Conservation (phyloP, 2,113 vertebrate genomes). For the Strix uralensis region DNA sequence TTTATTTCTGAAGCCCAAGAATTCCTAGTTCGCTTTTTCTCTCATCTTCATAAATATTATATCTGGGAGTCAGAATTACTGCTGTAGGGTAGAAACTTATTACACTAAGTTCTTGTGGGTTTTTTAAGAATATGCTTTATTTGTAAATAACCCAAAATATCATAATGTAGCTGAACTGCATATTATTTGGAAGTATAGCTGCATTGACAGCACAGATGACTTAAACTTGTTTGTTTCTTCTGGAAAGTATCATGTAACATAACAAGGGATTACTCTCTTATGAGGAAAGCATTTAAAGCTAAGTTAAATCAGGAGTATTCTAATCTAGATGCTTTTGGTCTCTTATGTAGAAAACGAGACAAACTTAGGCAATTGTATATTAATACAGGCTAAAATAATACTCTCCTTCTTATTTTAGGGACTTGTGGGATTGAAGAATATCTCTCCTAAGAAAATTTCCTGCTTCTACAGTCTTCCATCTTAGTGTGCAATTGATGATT, state of each 20-base stretch:
- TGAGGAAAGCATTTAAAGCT: neutral
- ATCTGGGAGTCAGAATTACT: neutral
- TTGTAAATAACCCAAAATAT: neutral
- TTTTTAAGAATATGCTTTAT: neutral
- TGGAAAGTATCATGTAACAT: neutral
- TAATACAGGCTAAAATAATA: constrained; percentile 31
- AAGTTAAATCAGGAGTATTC: neutral
- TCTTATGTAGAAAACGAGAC: neutral
- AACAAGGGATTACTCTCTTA: neutral
- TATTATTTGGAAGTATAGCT: neutral
- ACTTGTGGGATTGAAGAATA: constrained; percentile 54
- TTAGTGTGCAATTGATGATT: constrained; percentile 18
- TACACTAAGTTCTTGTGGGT: neutral
- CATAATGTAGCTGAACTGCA: neutral
- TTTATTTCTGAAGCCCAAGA: neutral
- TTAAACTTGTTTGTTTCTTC: neutral
- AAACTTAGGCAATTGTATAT: neutral
- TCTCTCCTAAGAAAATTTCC: neutral
- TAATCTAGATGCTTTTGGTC: neutral
- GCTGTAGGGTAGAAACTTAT: neutral
- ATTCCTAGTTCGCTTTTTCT: neutral
- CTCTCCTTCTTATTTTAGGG: constrained; percentile 63
- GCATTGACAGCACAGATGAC: neutral
- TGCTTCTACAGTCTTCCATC: constrained; percentile 5
- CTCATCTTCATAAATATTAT: neutral